Evolutionary conservation across 1,140 invertebrate genomes (phyloP).

Genomic region (Heliconius himera): DNA sequence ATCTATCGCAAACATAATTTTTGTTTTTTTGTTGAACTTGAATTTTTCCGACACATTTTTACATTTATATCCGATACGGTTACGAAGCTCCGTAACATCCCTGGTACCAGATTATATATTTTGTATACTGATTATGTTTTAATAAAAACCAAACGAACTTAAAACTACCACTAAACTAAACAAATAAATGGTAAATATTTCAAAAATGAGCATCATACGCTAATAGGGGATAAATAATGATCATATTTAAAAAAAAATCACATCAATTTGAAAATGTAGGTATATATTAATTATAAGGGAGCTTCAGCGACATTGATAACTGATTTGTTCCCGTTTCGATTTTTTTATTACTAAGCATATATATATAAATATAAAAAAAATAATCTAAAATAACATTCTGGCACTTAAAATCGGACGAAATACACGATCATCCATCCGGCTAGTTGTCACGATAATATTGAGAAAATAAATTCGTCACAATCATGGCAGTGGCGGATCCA

Average conservation of each 20-base stretch:
- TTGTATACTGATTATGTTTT: conserved; percentile 52
- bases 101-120: conserved; percentile 62
- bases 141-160: conserved; percentile 69
- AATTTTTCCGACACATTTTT: no score
- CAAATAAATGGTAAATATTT: conserved; percentile 76
- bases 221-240: conserved; percentile 73
- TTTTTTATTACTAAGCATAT: conserved; percentile 65
- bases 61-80: conserved; percentile 9
- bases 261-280: conserved; percentile 49
- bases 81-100: conserved; percentile 34
- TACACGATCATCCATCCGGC: conserved; percentile 45
- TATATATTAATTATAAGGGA: conserved; percentile 38
- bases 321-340: conserved; percentile 62
- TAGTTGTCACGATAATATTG: conserved; percentile 38
- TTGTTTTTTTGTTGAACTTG: no score
- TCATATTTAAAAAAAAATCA: conserved; percentile 67
- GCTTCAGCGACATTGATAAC: conserved; percentile 49
- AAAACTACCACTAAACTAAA: conserved; percentile 70
- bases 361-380: conserved; percentile 53
- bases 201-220: conserved; percentile 78
- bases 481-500: conserved; percentile 18
- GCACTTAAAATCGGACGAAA: conserved; percentile 71
- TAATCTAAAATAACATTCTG: conserved; percentile 77
- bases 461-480: conserved; percentile 59
- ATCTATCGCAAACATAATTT: no score